Evolutionary conservation across 2,797 vertebrate species (phyloP).

Genomic region (Acanthiza pusilla): DNA sequence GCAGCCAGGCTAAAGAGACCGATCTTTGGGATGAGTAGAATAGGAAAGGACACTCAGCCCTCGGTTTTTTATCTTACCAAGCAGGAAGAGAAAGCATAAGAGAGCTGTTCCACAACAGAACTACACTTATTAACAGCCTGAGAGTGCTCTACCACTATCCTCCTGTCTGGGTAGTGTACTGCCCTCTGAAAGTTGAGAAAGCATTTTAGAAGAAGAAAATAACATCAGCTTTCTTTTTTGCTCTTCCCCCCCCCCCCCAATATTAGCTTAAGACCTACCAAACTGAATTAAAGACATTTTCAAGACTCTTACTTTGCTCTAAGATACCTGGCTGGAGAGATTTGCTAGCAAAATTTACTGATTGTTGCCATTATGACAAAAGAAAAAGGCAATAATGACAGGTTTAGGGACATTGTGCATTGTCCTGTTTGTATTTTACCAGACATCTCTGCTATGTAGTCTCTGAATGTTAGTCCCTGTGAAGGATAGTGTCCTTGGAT

Average conservation of each 20-base stretch:
- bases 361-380: background rate
- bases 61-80: background rate
- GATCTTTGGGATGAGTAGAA: background rate
- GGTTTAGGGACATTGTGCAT: background rate
- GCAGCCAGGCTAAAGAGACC: background rate
- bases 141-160: background rate
- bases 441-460: background rate
- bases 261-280: background rate
- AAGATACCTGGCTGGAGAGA: background rate
- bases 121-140: background rate
- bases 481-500: background rate
- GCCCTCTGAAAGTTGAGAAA: background rate
- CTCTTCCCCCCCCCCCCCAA: no score
- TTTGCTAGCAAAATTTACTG: background rate
- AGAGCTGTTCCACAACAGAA: background rate
- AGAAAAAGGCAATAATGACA: background rate
- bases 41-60: background rate
- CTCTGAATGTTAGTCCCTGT: background rate
- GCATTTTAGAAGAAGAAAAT: background rate
- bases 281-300: background rate
- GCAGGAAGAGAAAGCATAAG: background rate
- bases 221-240: no score
- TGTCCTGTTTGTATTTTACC: background rate
- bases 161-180: background rate
- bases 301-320: background rate